These are phyloP conservation scores for Pelodiscus sinensis DNA, from an alignment of 2,113 vertebrate genomes.

Conservation along the genomic window DNA sequence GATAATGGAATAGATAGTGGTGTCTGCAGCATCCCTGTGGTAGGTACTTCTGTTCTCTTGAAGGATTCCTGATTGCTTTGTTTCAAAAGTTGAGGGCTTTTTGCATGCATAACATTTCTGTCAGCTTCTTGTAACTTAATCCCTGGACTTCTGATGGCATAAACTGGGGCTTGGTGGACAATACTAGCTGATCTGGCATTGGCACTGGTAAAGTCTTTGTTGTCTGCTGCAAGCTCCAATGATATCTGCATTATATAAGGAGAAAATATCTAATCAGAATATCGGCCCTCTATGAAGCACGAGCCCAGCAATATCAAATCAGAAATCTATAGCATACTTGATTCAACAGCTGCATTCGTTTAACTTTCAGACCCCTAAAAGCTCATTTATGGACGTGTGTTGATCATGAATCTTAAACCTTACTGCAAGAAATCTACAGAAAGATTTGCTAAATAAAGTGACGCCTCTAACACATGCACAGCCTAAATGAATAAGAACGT, in stretches of 20 bases:
- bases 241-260: constrained; percentile 80
- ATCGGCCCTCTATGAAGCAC: fast-evolving
- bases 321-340: fast-evolving
- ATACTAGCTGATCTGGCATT: background rate
- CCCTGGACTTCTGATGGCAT: constrained; percentile 9
- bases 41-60: background rate
- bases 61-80: background rate
- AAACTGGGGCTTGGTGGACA: background rate
- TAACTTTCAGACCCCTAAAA: background rate
- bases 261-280: background rate
- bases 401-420: background rate
- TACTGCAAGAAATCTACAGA: fast-evolving
- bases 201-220: constrained; percentile 64
- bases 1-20: background rate
- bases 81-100: background rate
- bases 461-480: background rate
- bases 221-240: constrained; percentile 81
- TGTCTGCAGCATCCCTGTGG: background rate
- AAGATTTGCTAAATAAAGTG: background rate
- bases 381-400: fast-evolving
- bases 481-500: background rate
- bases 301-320: no score
- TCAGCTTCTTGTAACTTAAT: constrained; percentile 13
- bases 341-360: background rate
- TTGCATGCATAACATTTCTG: background rate